Base-by-base conservation (phyloP, 2,888 invertebrate genomes). In the Thymelicus acteon region DNA sequence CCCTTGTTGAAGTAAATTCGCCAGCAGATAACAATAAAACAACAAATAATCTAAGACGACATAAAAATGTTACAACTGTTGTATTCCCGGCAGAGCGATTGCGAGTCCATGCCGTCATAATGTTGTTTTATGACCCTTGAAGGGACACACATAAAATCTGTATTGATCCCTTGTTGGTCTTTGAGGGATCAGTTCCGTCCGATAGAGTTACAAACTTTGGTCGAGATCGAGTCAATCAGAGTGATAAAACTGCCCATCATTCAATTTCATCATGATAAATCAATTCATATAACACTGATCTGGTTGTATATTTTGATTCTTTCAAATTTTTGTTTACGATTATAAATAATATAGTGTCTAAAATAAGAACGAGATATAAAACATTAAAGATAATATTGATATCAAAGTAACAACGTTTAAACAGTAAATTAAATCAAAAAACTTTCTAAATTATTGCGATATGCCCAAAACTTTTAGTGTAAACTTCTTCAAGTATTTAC, bases 71-170 rank as follows among this genome's bases (percentile, higher is more conserved):
- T 40, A 61, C 67, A 61, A 68, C 67, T 48, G 58, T 48, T 54
- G 61, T 61, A 52, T 52, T 58, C 61, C 67, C 67, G 19, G 7
- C 40, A 44, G 67, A 31, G 19, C 61, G 52, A 61, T 68, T 31
- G 61, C 24, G 61, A 60, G 47, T 15, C 49, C 49, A 52, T 68
- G 13, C 61, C 31, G 61, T 62, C 68, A 62, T 68, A 68, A 67
- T 61, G 67, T 54, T 62, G 68, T 61, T 62, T 68, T 68, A 68
- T 68, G 68, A 68, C 54, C 68, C 67, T 67, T 67, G 67, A 67
- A 67, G 67, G 61, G 67, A 67, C 61, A 67, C 40, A n/a, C 52
- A 60, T 49, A 60, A 39, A 60, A 58, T 58, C n/a, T 58, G 60
- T 52, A 58, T 48, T 58, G 48, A 48, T 67, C 66, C 47, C 19